Base-by-base conservation (phyloP, 1,140 invertebrate species). In the Zaprionus capensis region DNA sequence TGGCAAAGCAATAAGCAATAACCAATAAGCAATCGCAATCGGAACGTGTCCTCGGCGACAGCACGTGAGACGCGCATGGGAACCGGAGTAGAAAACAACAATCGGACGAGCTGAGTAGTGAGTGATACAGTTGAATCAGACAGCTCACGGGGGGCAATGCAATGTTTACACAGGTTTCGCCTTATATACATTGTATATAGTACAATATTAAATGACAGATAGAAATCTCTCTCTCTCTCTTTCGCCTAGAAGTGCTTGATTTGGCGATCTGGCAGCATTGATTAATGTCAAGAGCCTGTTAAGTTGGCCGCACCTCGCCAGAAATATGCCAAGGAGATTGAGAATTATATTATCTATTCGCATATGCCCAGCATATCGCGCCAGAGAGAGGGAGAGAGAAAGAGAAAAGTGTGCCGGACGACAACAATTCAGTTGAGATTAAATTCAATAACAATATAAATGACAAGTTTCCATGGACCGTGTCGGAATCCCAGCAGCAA, bases 351-450 rank as follows among this genome's bases (percentile, higher is more conserved):
- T 51, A 51, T 56, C 26, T 31, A 56, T 56, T 12, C n/a, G 4
- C 26, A 14, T 34, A 34, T 34, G 53, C 9, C 11, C 7, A n/a
- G 15, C 38, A 49, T 20, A 46, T 44, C 41, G 11, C 9, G 44
- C 2, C 0, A 24, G 17, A 2, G 1, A 12, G 46, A 28, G 20
- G 3, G 2, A 22, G 17, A 11, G 20, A 49, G 46, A 28, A 38
- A 41, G 44, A 41, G 36, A 38, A 61, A 74, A 62, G 61, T 57
- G 71, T 46, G 53, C 58, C 20, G 55, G 53, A 34, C 53, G 51
- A 59, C 46, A 61, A 38, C 53, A 63, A 69, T 72, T 83, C 31
- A 80, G 80, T 80, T 80, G 63, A 77, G 66, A 53, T 76, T 70
- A 63, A 82, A 62, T 77, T 57, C 41, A 44, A 46, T 66, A 55